These are phyloP conservation scores for Epinephelus lanceolatus DNA, from an alignment of 2,113 vertebrate species.

Conservation along the genomic window DNA sequence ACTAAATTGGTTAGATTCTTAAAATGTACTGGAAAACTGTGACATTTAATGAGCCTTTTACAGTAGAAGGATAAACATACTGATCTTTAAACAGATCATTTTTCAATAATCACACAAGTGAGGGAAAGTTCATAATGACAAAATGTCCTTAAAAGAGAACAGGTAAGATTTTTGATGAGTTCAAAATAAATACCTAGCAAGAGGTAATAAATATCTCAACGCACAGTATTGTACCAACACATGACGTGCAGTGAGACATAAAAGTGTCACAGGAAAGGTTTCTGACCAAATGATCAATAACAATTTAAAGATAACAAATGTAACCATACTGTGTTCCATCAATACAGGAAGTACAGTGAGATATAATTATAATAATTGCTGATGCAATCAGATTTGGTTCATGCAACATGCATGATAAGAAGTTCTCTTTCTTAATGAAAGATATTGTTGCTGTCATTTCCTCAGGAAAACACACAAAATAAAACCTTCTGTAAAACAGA, in stretches of 20 bases:
- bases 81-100: constrained; percentile 5
- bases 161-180: background rate
- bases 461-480: constrained; percentile 36
- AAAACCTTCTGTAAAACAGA: constrained; percentile 47
- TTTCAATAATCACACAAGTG: background rate
- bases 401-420: constrained; percentile 54
- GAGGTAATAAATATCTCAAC: background rate
- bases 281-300: constrained; percentile 36
- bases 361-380: constrained; percentile 2
- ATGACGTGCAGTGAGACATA: background rate
- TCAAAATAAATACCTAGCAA: background rate
- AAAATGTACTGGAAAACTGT: background rate
- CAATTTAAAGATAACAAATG: background rate
- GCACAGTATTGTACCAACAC: background rate
- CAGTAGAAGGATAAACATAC: background rate
- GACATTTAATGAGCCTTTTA: constrained; percentile 5
- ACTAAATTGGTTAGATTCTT: background rate
- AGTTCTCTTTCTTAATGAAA: constrained; percentile 44
- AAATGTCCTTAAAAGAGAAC: background rate
- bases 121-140: background rate
- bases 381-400: constrained; percentile 34
- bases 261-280: background rate
- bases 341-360: background rate
- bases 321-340: background rate
- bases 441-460: constrained; percentile 36